A percentile compares a stretch with the other conserved stretches of the same genome.
Evolutionary conservation across 2,888 invertebrate species (phyloP).

Genomic region (Xylocampa areola): DNA sequence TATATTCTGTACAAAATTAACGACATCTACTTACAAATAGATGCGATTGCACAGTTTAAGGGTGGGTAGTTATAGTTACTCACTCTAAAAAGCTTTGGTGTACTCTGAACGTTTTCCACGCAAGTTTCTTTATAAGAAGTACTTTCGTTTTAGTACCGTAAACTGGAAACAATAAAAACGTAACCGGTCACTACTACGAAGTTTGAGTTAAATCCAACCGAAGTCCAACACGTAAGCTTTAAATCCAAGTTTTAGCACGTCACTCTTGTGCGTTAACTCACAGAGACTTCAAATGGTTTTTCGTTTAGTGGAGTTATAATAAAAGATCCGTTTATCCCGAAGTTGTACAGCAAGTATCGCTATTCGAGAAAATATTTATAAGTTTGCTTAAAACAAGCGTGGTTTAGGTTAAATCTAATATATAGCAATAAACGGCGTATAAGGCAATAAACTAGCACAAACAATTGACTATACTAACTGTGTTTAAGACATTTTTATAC

Average conservation of each 20-base stretch:
- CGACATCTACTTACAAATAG: neutral
- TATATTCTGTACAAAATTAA: no score
- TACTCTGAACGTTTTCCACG: constrained; percentile 18
- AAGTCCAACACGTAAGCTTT: constrained; percentile 44
- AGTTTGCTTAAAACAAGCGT: no score
- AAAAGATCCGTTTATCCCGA: constrained; percentile 24
- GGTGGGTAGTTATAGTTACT: constrained; percentile 9
- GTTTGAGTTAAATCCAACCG: constrained; percentile 43
- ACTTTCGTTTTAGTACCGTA: constrained; percentile 28
- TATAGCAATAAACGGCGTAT: neutral
- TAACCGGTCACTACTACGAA: constrained; percentile 36
- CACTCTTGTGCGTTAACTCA: constrained; percentile 33
- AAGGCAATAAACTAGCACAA: constrained; percentile 24
- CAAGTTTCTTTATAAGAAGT: constrained; percentile 38
- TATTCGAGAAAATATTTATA: no score
- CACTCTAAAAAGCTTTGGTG: neutral
- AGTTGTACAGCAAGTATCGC: no score
- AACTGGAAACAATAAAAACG: constrained; percentile 50
- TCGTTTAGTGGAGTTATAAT: constrained; percentile 30
- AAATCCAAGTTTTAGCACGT: constrained; percentile 48
- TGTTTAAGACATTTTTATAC: constrained; percentile 34
- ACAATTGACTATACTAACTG: constrained; percentile 35
- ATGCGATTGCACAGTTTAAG: neutral
- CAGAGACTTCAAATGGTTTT: constrained; percentile 28
- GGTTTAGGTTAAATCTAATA: constrained; percentile 10